Percentiles rank a stretch among this genome's conserved stretches.
These are phyloP conservation scores for Erpornis zantholeuca DNA, from an alignment of 2,113 vertebrate species.

Conservation along the genomic window DNA sequence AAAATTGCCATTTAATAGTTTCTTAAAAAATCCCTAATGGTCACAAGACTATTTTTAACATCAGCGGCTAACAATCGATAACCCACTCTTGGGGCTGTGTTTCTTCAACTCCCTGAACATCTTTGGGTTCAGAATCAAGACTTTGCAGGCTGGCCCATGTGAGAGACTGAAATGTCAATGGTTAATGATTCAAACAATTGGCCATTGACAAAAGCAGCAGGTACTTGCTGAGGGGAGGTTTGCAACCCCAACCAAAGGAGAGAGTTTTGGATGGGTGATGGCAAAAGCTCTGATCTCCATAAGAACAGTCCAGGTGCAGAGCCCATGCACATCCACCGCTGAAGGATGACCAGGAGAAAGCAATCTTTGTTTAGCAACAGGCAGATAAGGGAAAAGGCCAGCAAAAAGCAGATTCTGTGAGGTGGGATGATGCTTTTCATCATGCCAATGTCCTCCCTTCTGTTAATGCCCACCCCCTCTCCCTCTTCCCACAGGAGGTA, in stretches of 20 bases:
- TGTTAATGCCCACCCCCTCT: background rate
- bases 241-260: background rate
- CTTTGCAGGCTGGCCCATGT: background rate
- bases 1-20: background rate
- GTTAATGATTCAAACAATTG: background rate
- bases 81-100: background rate
- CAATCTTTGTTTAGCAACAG: background rate
- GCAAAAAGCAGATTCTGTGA: background rate
- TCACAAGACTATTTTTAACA: background rate
- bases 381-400: background rate
- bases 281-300: background rate
- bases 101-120: background rate
- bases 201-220: background rate
- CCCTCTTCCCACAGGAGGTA: background rate
- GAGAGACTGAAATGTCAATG: background rate
- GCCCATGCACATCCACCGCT: accelerated
- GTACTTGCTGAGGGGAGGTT: background rate
- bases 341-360: background rate
- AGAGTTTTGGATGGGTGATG: background rate
- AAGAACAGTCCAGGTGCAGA: background rate
- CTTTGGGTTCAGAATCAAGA: background rate
- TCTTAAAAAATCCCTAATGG: background rate
- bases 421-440: background rate
- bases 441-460: background rate
- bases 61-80: background rate